phyloP scores from a whole-genome alignment of 2,888 invertebrate species.

The Mythimna albipuncta region DNA sequence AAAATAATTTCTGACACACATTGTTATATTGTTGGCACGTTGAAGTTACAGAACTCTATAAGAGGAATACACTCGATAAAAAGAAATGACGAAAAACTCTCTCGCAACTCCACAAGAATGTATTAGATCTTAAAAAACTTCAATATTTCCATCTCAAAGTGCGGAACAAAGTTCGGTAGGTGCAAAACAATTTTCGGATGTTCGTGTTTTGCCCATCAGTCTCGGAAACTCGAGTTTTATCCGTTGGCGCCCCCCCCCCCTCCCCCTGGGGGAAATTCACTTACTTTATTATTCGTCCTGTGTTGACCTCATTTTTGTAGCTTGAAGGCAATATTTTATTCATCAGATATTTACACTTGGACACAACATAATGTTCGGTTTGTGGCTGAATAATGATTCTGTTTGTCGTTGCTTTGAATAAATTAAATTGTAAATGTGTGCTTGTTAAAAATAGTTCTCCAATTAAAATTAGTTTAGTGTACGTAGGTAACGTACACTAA shows the following conservation, averaged over 20 bases:
- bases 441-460: not conserved
- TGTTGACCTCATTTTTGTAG: slow-evolving; percentile 67
- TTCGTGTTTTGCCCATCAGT: slow-evolving; percentile 63
- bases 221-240: slow-evolving; percentile 60
- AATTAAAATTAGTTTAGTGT: too few species aligned
- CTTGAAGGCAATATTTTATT: slow-evolving; percentile 63
- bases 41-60: slow-evolving; percentile 18
- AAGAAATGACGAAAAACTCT: slow-evolving; percentile 44
- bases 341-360: slow-evolving; percentile 64
- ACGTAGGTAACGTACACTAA: not conserved
- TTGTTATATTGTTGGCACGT: slow-evolving; percentile 14
- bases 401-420: slow-evolving; percentile 23
- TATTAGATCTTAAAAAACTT: slow-evolving; percentile 56
- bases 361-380: slow-evolving; percentile 50
- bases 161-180: slow-evolving; percentile 60
- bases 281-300: slow-evolving; percentile 65
- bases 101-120: slow-evolving; percentile 38
- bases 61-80: slow-evolving; percentile 43
- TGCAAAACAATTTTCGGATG: slow-evolving; percentile 65
- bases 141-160: slow-evolving; percentile 61
- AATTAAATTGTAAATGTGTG: not conserved
- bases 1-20: slow-evolving; percentile 5
- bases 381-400: slow-evolving; percentile 41
- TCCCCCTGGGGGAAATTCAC: slow-evolving; percentile 51
- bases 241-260: slow-evolving; percentile 19